Conservation (phyloP, 2,113 vertebrate genomes). For the Turdus rufiventris region DNA sequence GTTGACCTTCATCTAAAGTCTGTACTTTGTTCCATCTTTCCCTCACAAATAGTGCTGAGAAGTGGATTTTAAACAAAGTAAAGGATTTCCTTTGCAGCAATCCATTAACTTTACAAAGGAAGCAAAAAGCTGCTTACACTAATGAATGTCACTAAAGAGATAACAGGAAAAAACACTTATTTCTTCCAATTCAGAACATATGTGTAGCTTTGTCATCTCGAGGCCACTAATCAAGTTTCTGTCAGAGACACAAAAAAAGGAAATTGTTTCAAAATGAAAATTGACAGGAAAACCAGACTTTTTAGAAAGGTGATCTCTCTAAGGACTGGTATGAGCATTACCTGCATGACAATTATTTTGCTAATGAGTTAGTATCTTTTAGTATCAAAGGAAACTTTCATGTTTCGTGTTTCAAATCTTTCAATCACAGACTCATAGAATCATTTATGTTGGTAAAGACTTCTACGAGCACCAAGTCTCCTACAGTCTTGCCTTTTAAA, state of each 20-base stretch:
- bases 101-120: constrained; percentile 23
- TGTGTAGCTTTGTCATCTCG: background rate
- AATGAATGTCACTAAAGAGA: constrained; percentile 5
- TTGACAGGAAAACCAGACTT: background rate
- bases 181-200: background rate
- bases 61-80: background rate
- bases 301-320: background rate
- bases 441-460: background rate
- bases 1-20: background rate
- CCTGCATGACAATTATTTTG: background rate
- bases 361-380: background rate
- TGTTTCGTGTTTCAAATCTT: background rate
- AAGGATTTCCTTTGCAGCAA: background rate
- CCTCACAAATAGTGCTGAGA: background rate
- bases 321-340: background rate
- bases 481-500: background rate
- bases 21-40: background rate
- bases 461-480: background rate
- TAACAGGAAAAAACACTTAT: background rate
- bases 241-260: background rate
- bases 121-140: background rate
- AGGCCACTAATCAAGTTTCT: background rate
- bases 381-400: background rate
- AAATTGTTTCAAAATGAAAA: background rate
- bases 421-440: background rate